Evolutionary conservation across 2,888 invertebrate genomes (phyloP).

Genomic region (Chromoteleia sp.): DNA sequence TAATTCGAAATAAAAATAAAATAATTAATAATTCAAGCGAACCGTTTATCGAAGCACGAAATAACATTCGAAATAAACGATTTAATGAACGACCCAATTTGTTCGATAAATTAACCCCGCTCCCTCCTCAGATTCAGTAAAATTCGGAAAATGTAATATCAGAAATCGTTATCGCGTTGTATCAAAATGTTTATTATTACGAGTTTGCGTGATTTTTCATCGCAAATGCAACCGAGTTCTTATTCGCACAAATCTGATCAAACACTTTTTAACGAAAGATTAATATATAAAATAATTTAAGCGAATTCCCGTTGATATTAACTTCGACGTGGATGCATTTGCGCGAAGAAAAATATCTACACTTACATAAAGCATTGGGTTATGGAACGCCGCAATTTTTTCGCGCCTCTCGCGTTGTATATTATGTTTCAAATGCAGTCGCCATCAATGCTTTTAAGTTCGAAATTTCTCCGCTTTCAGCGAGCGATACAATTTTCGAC

Average conservation of each 20-base stretch:
- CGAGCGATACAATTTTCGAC: constrained; percentile 11
- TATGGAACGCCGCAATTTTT: constrained; percentile 6
- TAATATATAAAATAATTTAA: constrained; percentile 6
- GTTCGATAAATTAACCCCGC: too few relatives aligned
- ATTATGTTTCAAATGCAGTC: constrained; percentile 21
- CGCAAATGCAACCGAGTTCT: not conserved
- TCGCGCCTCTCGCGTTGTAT: not conserved
- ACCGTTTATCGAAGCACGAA: too few relatives aligned
- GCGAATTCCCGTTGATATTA: not conserved
- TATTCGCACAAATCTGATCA: constrained; percentile 6
- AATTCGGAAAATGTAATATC: constrained; percentile 7
- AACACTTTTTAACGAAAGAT: not conserved
- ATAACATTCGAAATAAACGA: too few relatives aligned
- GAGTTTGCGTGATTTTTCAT: constrained; percentile 5
- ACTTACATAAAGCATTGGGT: not conserved
- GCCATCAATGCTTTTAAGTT: constrained; percentile 28
- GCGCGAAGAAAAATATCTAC: not conserved
- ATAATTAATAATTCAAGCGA: too few relatives aligned
- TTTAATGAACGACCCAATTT: too few relatives aligned
- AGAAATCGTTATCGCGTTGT: not conserved
- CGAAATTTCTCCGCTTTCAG: constrained; percentile 8
- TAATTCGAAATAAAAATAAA: too few relatives aligned
- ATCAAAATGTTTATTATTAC: constrained; percentile 11
- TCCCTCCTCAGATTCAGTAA: too few relatives aligned
- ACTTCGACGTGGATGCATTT: not conserved